Evolutionary conservation across 2,888 invertebrate species (phyloP).

Genomic region (Amiota mariae): DNA sequence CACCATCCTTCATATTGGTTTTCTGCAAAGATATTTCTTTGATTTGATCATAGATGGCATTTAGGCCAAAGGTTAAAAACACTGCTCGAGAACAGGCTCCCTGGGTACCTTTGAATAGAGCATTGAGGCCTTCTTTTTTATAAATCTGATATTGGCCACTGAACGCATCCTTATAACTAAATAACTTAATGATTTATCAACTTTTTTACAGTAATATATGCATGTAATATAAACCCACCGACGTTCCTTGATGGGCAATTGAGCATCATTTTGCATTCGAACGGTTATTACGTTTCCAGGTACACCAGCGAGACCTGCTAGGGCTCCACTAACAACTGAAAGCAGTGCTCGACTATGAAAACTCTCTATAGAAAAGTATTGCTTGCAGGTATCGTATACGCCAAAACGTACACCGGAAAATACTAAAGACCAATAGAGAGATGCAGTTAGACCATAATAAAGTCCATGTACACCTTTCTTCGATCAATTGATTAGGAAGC

Average conservation of each 20-base stretch:
- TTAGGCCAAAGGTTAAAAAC: background rate
- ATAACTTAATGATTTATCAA: background rate
- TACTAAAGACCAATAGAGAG: slow-evolving; percentile 6
- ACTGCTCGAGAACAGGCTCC: background rate
- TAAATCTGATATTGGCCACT: slow-evolving; percentile 5
- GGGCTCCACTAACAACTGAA: background rate
- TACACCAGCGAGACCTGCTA: background rate
- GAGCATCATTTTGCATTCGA: slow-evolving; percentile 15
- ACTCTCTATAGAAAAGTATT: background rate
- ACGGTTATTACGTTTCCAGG: slow-evolving; percentile 13
- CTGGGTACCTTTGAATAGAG: background rate
- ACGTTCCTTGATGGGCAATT: background rate
- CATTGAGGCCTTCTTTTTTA: background rate
- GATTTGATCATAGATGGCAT: slow-evolving; percentile 14
- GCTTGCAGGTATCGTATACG: background rate
- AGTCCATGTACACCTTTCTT: background rate
- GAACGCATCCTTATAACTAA: background rate
- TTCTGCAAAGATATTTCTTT: background rate
- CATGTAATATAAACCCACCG: background rate
- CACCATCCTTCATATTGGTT: background rate
- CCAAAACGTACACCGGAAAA: background rate
- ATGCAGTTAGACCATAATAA: slow-evolving; percentile 8
- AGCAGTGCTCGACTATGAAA: background rate
- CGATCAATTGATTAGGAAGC: too few species aligned
- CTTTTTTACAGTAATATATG: background rate